Conservation (phyloP, 2,113 vertebrate species). For the Callaeas wilsoni region DNA sequence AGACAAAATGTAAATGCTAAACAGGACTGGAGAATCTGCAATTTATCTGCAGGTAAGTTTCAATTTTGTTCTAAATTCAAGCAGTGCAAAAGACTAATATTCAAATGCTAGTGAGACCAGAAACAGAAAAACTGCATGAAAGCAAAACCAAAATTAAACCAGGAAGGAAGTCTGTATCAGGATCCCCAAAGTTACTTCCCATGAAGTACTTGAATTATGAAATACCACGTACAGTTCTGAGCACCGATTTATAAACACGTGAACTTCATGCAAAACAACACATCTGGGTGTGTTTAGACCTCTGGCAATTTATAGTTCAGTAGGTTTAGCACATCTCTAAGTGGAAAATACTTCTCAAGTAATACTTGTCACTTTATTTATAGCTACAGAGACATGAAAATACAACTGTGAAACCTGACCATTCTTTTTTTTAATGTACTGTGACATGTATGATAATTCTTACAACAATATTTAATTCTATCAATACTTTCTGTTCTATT, state of each 20-base stretch:
- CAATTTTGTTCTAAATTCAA: background rate
- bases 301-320: background rate
- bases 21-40: background rate
- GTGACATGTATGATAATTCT: background rate
- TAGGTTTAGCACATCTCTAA: background rate
- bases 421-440: background rate
- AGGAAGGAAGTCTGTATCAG: background rate
- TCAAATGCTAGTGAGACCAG: background rate
- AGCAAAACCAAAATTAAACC: background rate
- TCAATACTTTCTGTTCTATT: background rate
- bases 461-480: background rate
- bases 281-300: background rate
- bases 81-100: background rate
- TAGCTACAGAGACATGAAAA: background rate
- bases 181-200: background rate
- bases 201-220: background rate
- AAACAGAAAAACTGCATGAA: background rate
- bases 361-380: background rate
- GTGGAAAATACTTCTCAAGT: background rate
- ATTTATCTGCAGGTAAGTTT: background rate
- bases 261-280: background rate
- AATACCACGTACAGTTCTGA: background rate
- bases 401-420: background rate
- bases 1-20: background rate
- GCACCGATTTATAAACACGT: background rate